A percentile compares a stretch with the other conserved stretches of the same genome.
These are phyloP conservation scores for Lasioglossum marginatum DNA, from an alignment of 2,888 invertebrate genomes.

Conservation along the genomic window DNA sequence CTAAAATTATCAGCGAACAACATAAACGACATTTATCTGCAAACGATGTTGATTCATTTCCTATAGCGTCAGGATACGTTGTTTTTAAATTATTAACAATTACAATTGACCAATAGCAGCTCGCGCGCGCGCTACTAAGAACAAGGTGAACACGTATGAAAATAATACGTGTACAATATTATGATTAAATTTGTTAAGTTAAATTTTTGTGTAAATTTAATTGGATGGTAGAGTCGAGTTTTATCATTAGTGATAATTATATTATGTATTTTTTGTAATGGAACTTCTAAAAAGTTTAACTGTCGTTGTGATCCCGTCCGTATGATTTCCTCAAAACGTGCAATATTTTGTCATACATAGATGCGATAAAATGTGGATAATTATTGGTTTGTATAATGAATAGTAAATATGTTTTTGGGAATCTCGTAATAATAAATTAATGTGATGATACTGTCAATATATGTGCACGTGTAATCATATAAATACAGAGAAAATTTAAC, in stretches of 20 bases:
- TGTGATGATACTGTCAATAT: background rate
- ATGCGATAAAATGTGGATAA: background rate
- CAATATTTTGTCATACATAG: background rate
- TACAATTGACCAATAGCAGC: background rate
- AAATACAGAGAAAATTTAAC: background rate
- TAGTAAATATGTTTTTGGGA: background rate
- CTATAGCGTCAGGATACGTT: background rate
- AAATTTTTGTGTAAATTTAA: background rate
- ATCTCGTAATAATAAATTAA: background rate
- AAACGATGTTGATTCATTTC: background rate
- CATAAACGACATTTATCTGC: background rate
- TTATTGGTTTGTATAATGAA: background rate
- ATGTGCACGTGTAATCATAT: background rate
- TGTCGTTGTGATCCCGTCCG: background rate
- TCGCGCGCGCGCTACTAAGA: too few relatives aligned
- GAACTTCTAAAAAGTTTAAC: background rate
- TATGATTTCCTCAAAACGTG: constrained; percentile 1
- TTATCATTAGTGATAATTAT: background rate
- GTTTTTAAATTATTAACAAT: background rate
- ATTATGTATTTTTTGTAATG: background rate
- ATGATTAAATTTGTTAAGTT: background rate
- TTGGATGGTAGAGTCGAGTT: background rate
- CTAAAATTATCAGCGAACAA: background rate
- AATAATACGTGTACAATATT: background rate
- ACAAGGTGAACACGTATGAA: background rate